Percentiles rank a stretch among this genome's conserved stretches.
These are phyloP conservation scores for Urocynchramus pylzowi DNA, from an alignment of 2,113 vertebrate species.

Conservation along the genomic window DNA sequence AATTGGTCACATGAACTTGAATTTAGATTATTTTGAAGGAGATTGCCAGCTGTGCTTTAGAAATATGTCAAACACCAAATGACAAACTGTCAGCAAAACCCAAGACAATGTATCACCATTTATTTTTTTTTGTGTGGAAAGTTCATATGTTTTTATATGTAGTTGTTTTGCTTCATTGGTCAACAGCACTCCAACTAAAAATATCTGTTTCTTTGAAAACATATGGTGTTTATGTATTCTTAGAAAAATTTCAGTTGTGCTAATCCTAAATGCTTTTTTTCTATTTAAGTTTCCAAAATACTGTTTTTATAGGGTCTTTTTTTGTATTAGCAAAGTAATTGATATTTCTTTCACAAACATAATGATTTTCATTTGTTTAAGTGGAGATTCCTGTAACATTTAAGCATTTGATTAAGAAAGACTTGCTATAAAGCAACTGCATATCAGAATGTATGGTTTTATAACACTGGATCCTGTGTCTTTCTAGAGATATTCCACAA, in stretches of 20 bases:
- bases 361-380: slow-evolving; percentile 15
- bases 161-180: not conserved
- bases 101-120: not conserved
- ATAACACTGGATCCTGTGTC: not conserved
- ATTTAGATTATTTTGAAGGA: slow-evolving; percentile 21
- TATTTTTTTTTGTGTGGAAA: not conserved
- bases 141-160: not conserved
- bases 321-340: not conserved
- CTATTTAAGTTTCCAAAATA: slow-evolving; percentile 27
- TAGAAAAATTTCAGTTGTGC: slow-evolving; percentile 23
- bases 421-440: not conserved
- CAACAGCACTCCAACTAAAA: slow-evolving; percentile 31
- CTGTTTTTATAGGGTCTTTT: not conserved
- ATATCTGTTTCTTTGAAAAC: slow-evolving; percentile 49
- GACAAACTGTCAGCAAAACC: not conserved
- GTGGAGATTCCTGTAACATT: not conserved
- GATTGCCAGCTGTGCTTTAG: not conserved
- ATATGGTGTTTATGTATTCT: slow-evolving; percentile 30
- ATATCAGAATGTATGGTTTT: not conserved
- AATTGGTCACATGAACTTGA: not conserved
- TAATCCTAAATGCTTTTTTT: slow-evolving; percentile 40
- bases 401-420: not conserved
- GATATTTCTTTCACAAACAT: not conserved
- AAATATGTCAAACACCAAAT: not conserved
- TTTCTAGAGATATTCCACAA: not conserved